Conservation (phyloP, 2,797 vertebrate genomes). For the Rhinogobio ventralis region DNA sequence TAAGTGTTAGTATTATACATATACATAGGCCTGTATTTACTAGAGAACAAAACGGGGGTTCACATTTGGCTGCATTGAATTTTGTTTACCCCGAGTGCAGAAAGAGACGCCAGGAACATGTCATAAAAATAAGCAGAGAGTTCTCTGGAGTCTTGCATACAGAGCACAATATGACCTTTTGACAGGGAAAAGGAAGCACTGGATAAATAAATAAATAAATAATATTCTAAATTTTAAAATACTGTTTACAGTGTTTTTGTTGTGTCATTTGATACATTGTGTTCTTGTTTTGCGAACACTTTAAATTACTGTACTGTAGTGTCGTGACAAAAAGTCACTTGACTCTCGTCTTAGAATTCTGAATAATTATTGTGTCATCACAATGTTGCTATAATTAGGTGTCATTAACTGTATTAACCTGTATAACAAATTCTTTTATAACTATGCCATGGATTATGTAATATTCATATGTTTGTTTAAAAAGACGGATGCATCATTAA, state of each 20-base stretch:
- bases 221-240: neutral
- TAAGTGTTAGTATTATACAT: too few species aligned
- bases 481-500: neutral
- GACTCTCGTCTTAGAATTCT: conserved; percentile 3
- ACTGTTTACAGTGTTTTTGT: neutral
- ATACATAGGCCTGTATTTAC: neutral
- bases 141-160: conserved; percentile 37
- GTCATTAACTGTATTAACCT: conserved; percentile 6
- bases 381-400: conserved; percentile 15
- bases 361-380: conserved; percentile 8
- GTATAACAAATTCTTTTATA: neutral
- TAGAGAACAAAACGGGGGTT: neutral
- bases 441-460: conserved; percentile 4
- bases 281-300: neutral
- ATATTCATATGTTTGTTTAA: neutral
- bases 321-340: conserved; percentile 17
- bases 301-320: conserved; percentile 7
- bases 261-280: neutral
- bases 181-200: conserved; percentile 63
- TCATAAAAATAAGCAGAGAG: conserved; percentile 69
- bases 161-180: conserved; percentile 65
- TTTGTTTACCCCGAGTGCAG: neutral
- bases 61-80: neutral
- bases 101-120: conserved; percentile 44
- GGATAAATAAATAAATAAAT: conserved; percentile 36